These are phyloP conservation scores for Ctenomys sociabilis DNA, from an alignment of 2,113 vertebrate genomes.

Conservation along the genomic window DNA sequence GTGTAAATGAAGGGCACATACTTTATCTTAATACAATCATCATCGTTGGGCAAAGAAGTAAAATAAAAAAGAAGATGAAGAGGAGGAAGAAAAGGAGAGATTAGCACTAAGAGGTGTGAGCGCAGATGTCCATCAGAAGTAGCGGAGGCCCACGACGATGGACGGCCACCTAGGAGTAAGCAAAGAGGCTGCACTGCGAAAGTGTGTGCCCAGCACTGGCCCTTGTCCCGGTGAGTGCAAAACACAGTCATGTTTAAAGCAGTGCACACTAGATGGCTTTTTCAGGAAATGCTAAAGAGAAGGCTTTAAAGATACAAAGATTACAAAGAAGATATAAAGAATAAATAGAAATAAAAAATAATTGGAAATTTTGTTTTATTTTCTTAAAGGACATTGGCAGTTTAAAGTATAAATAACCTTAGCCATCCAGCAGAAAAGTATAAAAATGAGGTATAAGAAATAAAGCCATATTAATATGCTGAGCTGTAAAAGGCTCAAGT, in stretches of 20 bases:
- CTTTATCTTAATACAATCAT: neutral
- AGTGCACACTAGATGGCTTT: neutral
- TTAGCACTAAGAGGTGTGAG: neutral
- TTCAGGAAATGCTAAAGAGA: neutral
- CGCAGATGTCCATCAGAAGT: neutral
- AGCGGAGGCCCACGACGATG: neutral
- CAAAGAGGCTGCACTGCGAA: neutral
- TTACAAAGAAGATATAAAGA: neutral
- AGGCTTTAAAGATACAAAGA: neutral
- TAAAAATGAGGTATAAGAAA: too few species aligned
- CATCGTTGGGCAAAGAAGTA: neutral
- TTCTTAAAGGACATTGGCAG: neutral
- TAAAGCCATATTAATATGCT: too few species aligned
- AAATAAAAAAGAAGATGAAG: too few species aligned
- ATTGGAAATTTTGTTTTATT: neutral
- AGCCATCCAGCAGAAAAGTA: too few species aligned
- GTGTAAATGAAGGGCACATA: neutral
- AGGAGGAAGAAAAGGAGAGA: too few species aligned
- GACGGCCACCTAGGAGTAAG: neutral
- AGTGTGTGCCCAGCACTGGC: neutral
- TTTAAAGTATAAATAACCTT: too few species aligned
- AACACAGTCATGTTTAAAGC: neutral
- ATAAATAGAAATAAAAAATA: neutral
- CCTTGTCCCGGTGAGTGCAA: neutral
- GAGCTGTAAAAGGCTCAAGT: too few species aligned